Evolutionary conservation across 2,888 invertebrate species (phyloP).

Genomic region (Octodonta nipae): DNA sequence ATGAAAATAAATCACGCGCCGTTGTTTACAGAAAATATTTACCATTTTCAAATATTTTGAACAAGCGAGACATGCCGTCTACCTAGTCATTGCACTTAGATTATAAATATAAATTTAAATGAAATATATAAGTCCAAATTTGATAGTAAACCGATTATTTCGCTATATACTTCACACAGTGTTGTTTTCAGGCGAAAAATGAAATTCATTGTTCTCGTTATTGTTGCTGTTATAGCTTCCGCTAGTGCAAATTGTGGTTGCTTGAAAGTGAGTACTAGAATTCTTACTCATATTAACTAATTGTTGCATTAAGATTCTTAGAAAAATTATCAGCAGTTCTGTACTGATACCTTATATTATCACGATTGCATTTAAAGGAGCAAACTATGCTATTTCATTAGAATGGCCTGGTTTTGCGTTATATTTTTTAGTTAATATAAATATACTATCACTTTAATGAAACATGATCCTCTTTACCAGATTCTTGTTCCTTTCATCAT

Average conservation of each 20-base stretch:
- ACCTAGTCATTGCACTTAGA: constrained; percentile 12
- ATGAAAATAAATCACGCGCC: constrained; percentile 11
- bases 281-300: too few relatives aligned
- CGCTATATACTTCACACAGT: background rate
- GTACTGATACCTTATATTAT: too few relatives aligned
- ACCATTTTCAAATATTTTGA: constrained; percentile 9
- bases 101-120: constrained; percentile 12
- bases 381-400: too few relatives aligned
- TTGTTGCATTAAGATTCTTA: too few relatives aligned
- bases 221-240: constrained; percentile 11
- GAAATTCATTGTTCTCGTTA: constrained; percentile 12
- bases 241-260: constrained; percentile 29
- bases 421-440: too few relatives aligned
- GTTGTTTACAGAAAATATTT: constrained; percentile 10
- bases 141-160: constrained; percentile 3
- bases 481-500: too few relatives aligned
- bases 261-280: constrained; percentile 26
- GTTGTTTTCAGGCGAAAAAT: too few relatives aligned
- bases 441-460: too few relatives aligned
- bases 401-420: too few relatives aligned
- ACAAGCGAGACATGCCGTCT: constrained; percentile 5
- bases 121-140: constrained; percentile 8
- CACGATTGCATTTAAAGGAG: too few relatives aligned
- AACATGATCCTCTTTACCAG: too few relatives aligned
- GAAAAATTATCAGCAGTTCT: too few relatives aligned